These are phyloP conservation scores for Eristalis arbustorum DNA, from an alignment of 2,888 invertebrate genomes.

Conservation along the genomic window DNA sequence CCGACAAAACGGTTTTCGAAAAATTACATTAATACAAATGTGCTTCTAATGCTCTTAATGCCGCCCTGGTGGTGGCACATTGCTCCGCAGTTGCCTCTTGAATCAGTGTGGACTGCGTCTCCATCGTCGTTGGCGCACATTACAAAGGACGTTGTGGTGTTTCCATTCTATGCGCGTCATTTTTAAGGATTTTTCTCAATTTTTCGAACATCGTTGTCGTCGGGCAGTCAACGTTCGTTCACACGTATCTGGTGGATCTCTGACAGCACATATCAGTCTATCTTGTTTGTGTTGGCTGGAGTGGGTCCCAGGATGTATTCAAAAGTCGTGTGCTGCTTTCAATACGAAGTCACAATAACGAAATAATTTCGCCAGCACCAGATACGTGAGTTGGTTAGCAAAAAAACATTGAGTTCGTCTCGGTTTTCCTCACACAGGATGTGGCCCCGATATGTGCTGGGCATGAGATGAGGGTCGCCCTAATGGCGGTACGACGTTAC, in stretches of 20 bases:
- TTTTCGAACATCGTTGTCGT: slow-evolving; percentile 23
- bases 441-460: slow-evolving; percentile 17
- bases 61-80: background rate
- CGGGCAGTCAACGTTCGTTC: slow-evolving; percentile 4
- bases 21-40: slow-evolving; percentile 37
- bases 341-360: slow-evolving; percentile 55
- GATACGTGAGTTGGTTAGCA: slow-evolving; percentile 58
- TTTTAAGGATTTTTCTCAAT: slow-evolving; percentile 41
- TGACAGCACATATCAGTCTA: background rate
- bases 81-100: no score
- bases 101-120: background rate
- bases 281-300: background rate
- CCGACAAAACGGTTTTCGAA: slow-evolving; percentile 20
- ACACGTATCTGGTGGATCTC: slow-evolving; percentile 20
- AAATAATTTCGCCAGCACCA: slow-evolving; percentile 48
- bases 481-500: background rate
- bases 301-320: slow-evolving; percentile 21
- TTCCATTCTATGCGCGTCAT: background rate
- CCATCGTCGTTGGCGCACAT: background rate
- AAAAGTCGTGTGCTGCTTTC: slow-evolving; percentile 44
- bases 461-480: background rate
- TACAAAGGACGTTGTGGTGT: slow-evolving; percentile 1
- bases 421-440: slow-evolving; percentile 10
- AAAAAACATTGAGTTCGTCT: slow-evolving; percentile 25
- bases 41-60: slow-evolving; percentile 1